Conservation (phyloP, 2,797 vertebrate genomes). For the Myiotriccus ornatus region DNA sequence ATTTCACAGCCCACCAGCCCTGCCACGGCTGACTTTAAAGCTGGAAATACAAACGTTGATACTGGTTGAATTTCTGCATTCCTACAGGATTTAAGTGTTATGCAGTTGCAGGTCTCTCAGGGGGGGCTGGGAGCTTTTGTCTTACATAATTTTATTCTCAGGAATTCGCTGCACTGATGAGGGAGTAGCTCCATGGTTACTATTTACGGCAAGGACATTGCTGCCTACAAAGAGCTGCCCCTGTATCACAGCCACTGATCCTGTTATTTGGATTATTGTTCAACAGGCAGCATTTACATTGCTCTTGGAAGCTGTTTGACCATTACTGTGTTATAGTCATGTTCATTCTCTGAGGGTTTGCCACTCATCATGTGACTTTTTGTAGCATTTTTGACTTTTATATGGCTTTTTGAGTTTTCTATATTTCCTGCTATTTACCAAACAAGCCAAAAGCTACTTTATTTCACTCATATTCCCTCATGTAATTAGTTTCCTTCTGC, state of each 20-base stretch:
- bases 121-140: background rate
- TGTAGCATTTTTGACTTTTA: background rate
- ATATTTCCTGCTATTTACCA: background rate
- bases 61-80: background rate
- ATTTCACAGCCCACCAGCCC: background rate
- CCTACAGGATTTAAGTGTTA: background rate
- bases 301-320: background rate
- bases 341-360: background rate
- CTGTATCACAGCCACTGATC: background rate
- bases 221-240: background rate
- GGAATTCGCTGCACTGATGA: background rate
- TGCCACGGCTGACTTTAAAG: background rate
- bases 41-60: background rate
- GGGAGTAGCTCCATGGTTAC: background rate
- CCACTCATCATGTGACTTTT: background rate
- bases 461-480: background rate
- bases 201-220: background rate
- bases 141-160: background rate
- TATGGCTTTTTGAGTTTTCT: too few species aligned
- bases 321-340: background rate
- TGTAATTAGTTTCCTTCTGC: background rate
- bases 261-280: background rate
- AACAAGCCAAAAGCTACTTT: background rate
- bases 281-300: background rate
- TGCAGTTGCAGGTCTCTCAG: background rate